phyloP scores from a whole-genome alignment of 2,797 vertebrate genomes.

The Hydrolagus colliei region DNA sequence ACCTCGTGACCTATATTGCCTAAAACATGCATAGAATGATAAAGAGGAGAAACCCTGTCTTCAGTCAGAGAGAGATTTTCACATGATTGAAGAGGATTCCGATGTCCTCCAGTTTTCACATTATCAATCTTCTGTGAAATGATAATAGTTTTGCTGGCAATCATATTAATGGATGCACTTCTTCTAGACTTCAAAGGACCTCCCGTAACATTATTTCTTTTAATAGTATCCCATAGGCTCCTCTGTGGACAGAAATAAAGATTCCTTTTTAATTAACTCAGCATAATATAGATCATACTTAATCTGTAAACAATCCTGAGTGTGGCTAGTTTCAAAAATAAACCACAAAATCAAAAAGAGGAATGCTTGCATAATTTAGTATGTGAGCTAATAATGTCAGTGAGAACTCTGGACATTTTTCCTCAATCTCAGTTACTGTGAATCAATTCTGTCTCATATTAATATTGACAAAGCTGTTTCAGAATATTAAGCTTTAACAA shows the following conservation, averaged over 20 bases:
- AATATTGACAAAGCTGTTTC: too few species aligned
- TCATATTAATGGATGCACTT: slow-evolving; percentile 49
- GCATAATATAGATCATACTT: too few species aligned
- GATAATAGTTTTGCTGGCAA: slow-evolving; percentile 67
- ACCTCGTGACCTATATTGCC: slow-evolving; percentile 39
- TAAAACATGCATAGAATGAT: slow-evolving; percentile 33
- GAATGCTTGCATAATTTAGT: too few species aligned
- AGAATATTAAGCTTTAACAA: too few species aligned
- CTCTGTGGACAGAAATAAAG: slow-evolving; percentile 56
- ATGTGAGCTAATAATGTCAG: too few species aligned
- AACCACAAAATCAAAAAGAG: too few species aligned
- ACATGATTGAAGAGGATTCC: slow-evolving; percentile 67
- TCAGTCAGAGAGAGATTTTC: slow-evolving; percentile 48
- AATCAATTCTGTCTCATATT: too few species aligned
- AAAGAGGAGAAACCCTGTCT: slow-evolving; percentile 38
- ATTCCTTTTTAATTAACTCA: too few species aligned
- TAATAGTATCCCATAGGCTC: slow-evolving; percentile 78
- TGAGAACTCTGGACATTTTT: too few species aligned
- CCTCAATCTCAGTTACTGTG: too few species aligned
- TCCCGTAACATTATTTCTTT: slow-evolving; percentile 59
- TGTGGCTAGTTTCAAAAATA: too few species aligned
- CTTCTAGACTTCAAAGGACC: slow-evolving; percentile 45
- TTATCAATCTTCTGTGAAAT: slow-evolving; percentile 57
- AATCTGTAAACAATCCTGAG: too few species aligned
- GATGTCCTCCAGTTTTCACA: slow-evolving; percentile 45